phyloP scores from a whole-genome alignment of 2,888 invertebrate species.

The Chaetogeoica ovagalla region DNA sequence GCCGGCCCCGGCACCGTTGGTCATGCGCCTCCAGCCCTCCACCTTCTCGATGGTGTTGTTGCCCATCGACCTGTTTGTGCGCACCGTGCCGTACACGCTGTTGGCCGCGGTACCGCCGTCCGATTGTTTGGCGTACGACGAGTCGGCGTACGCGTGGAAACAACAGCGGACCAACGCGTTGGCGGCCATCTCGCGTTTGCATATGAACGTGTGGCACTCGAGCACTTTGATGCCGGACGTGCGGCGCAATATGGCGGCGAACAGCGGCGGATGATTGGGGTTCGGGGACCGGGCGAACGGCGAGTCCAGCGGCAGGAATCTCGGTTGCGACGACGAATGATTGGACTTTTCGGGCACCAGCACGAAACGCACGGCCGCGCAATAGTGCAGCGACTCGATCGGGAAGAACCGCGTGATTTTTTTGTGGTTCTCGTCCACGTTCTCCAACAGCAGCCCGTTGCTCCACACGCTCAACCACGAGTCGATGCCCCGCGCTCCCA shows the following conservation, averaged over 20 bases:
- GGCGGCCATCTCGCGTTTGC: conserved; percentile 94
- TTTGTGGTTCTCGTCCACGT: conserved; percentile 92
- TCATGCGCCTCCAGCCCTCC: conserved; percentile 64
- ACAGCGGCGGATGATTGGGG: conserved; percentile 91
- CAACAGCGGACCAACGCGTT: conserved; percentile 96
- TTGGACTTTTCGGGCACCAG: conserved; percentile 69
- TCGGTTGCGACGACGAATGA: conserved; percentile 65
- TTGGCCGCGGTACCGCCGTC: conserved; percentile 57
- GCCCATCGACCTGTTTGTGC: conserved; percentile 57
- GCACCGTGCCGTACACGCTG: conserved; percentile 56
- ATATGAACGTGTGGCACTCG: conserved; percentile 98
- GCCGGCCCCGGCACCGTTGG: conserved; percentile 61
- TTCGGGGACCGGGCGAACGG: conserved; percentile 92
- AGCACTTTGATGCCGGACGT: conserved; percentile 96
- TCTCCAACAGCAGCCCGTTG: conserved; percentile 91
- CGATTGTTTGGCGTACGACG: conserved; percentile 84
- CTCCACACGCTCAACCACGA: conserved; percentile 97
- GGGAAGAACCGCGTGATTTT: conserved; percentile 94
- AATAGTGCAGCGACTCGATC: conserved; percentile 92
- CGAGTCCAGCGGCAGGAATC: conserved; percentile 93
- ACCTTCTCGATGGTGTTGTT: conserved; percentile 61
- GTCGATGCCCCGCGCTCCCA: conserved; percentile 86
- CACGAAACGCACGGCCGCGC: conserved; percentile 90
- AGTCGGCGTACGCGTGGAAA: conserved; percentile 96
- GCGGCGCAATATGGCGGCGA: conserved; percentile 92